These are phyloP conservation scores for Cygnus atratus DNA, from an alignment of 2,113 vertebrate genomes.

Conservation along the genomic window DNA sequence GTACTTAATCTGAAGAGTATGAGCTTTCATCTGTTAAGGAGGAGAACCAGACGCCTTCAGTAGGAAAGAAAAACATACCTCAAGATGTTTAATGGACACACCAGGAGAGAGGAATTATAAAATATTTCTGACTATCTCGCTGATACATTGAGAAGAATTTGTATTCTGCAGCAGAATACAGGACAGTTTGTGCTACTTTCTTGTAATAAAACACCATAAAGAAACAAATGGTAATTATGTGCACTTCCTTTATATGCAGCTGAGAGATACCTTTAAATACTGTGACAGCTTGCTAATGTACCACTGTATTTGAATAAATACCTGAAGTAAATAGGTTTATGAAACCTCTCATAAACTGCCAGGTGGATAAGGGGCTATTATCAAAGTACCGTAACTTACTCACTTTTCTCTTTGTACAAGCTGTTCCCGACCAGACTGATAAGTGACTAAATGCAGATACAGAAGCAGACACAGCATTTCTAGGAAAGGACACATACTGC, in stretches of 20 bases:
- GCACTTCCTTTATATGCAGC: conserved; percentile 20
- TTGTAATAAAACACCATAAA: conserved; percentile 27
- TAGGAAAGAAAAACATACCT: background rate
- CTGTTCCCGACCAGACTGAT: background rate
- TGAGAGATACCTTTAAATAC: conserved; percentile 48
- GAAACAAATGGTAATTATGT: conserved; percentile 41
- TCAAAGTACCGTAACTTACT: background rate
- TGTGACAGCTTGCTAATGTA: conserved; percentile 66
- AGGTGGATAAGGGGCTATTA: conserved; percentile 44
- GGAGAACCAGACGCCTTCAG: background rate
- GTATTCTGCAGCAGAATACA: background rate
- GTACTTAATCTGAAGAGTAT: background rate
- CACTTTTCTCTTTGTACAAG: background rate
- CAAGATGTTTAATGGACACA: background rate
- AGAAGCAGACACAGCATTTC: background rate
- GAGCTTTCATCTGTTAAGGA: background rate
- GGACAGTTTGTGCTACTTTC: conserved; percentile 1
- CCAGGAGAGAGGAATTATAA: background rate
- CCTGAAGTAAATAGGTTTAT: conserved; percentile 51
- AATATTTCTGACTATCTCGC: background rate
- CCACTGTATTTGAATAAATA: conserved; percentile 50
- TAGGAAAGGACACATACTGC: background rate
- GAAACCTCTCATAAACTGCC: conserved; percentile 35
- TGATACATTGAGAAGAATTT: background rate
- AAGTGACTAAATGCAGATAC: background rate